Conservation (phyloP, 2,888 invertebrate species). For the Panopea generosa region DNA sequence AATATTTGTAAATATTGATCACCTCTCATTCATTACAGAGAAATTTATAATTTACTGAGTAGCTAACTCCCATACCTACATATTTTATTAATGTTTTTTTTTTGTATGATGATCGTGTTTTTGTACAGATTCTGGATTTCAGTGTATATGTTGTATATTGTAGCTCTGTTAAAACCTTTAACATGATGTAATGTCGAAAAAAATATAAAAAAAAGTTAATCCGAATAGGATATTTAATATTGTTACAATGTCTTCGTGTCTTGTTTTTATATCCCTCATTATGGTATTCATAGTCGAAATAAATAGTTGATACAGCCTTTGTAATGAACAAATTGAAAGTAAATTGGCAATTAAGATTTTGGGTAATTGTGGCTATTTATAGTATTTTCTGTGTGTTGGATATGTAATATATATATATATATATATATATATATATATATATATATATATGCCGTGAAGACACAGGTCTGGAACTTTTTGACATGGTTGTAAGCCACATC, state of each 20-base stretch:
- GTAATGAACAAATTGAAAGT: too few relatives aligned
- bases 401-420: too few relatives aligned
- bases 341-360: too few relatives aligned
- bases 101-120: constrained; percentile 54
- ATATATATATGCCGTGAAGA: too few relatives aligned
- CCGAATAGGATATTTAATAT: constrained; percentile 59
- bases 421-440: too few relatives aligned
- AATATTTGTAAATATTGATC: constrained; percentile 4
- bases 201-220: constrained; percentile 35
- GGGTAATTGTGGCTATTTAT: too few relatives aligned
- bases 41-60: background rate
- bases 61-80: constrained; percentile 26
- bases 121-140: constrained; percentile 54
- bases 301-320: background rate
- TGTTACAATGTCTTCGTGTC: constrained; percentile 11
- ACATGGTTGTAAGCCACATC: too few relatives aligned
- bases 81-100: constrained; percentile 48
- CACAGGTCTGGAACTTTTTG: too few relatives aligned
- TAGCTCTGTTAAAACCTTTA: constrained; percentile 60
- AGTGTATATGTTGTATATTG: constrained; percentile 48
- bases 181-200: constrained; percentile 37
- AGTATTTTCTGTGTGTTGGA: too few relatives aligned
- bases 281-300: background rate
- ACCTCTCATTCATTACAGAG: constrained; percentile 13
- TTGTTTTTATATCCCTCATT: background rate